phyloP scores from a whole-genome alignment of 2,113 vertebrate genomes.

The Austrofundulus limnaeus region DNA sequence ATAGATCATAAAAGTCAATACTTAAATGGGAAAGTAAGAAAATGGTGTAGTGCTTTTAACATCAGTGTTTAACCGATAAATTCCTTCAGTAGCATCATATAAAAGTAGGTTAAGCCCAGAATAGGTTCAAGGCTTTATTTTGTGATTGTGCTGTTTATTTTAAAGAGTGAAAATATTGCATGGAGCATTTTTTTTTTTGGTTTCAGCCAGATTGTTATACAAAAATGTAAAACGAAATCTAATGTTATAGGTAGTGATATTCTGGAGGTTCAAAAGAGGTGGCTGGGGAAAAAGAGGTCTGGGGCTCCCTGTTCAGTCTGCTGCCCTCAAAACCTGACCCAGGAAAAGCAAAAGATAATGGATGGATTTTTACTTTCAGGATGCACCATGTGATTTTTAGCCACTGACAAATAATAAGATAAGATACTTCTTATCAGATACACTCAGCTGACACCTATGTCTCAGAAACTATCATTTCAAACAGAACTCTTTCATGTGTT shows the following conservation, averaged over 20 bases:
- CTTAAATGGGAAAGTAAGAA: no score
- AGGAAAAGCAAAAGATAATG: no score
- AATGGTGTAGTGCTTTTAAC: no score
- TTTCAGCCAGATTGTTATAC: neutral
- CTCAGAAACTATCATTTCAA: constrained; percentile 31
- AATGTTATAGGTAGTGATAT: constrained; percentile 1
- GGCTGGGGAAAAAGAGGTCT: no score
- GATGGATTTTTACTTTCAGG: constrained; percentile 17
- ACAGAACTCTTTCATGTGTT: constrained; percentile 1
- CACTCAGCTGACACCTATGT: constrained; percentile 38
- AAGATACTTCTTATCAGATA: constrained; percentile 14
- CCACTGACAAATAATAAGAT: constrained; percentile 35
- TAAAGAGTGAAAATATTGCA: no score
- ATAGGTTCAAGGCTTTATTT: neutral
- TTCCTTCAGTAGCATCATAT: no score
- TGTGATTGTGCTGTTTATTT: neutral
- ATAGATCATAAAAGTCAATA: no score
- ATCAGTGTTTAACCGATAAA: no score
- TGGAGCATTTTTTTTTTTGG: no score
- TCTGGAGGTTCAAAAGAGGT: constrained; percentile 20
- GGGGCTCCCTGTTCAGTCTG: no score
- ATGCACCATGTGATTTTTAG: constrained; percentile 22
- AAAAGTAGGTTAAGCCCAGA: neutral
- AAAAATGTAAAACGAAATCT: constrained; percentile 3
- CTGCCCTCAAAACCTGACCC: no score